Conservation (phyloP, 2,888 invertebrate genomes). For the Drosophila mettleri region DNA sequence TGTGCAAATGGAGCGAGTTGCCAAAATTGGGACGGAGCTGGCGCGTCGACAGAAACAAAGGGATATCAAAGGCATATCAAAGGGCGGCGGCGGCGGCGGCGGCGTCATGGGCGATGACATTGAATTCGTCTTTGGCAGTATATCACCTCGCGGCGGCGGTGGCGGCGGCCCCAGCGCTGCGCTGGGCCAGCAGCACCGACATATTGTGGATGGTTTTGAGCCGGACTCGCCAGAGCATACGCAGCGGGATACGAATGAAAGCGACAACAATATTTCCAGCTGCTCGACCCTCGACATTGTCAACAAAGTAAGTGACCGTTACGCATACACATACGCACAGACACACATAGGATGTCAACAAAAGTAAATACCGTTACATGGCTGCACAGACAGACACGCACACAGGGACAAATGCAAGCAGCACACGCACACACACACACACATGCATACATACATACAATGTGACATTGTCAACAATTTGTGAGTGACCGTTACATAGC, state of each 20-base stretch:
- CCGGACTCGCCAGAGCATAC: conserved; percentile 79
- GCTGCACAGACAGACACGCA: not conserved
- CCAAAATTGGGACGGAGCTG: conserved; percentile 68
- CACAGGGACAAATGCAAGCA: not conserved
- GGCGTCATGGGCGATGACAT: conserved; percentile 55
- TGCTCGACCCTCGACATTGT: conserved; percentile 84
- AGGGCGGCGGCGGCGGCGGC: conserved; percentile 47
- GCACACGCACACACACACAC: not conserved
- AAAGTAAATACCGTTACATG: conserved; percentile 1
- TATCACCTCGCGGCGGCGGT: conserved; percentile 73
- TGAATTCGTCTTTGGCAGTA: conserved; percentile 83
- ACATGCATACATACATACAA: not conserved
- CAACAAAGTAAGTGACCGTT: conserved; percentile 81
- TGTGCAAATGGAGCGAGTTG: conserved; percentile 82
- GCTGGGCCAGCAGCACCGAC: conserved; percentile 45
- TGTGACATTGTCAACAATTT: not conserved
- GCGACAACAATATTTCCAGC: conserved; percentile 84
- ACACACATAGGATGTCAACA: not conserved
- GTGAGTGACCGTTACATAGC: conserved; percentile 2
- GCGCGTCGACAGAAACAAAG: conserved; percentile 52
- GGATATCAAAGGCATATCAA: conserved; percentile 44
- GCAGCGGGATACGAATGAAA: conserved; percentile 83
- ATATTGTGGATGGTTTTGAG: conserved; percentile 52
- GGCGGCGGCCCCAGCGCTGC: conserved; percentile 49
- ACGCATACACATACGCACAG: not conserved